Percentiles rank a stretch among this genome's conserved stretches.
phyloP scores from a whole-genome alignment of 2,797 vertebrate genomes.

The Sciaenops ocellatus region DNA sequence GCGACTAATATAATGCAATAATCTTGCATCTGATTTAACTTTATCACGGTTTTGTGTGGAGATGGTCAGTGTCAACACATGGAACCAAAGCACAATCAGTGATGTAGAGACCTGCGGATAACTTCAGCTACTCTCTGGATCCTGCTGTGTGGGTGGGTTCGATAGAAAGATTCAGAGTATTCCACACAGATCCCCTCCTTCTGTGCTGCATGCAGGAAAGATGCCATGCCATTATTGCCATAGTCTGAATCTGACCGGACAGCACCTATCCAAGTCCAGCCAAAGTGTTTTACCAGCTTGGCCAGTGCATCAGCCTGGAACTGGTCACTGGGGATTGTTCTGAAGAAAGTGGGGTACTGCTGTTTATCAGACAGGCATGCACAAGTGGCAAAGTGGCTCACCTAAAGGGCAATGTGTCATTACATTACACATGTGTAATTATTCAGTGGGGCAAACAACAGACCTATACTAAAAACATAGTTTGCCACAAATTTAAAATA shows the following conservation, averaged over 20 bases:
- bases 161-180: slow-evolving; percentile 74
- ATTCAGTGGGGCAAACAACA: not conserved
- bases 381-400: slow-evolving; percentile 83
- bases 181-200: slow-evolving; percentile 80
- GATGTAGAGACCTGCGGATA: slow-evolving; percentile 65
- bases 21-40: too few relatives aligned
- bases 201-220: slow-evolving; percentile 71
- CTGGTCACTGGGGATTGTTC: slow-evolving; percentile 84
- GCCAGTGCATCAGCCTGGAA: slow-evolving; percentile 78
- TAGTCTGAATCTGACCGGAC: slow-evolving; percentile 81
- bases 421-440: too few relatives aligned
- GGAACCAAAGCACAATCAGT: not conserved
- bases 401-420: too few relatives aligned
- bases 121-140: slow-evolving; percentile 72
- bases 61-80: not conserved
- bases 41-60: not conserved
- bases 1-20: too few relatives aligned
- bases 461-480: not conserved
- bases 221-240: slow-evolving; percentile 80
- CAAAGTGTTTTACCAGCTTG: slow-evolving; percentile 79
- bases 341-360: slow-evolving; percentile 82
- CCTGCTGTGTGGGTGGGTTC: slow-evolving; percentile 63
- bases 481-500: not conserved
- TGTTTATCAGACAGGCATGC: slow-evolving; percentile 81
- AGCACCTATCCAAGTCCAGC: slow-evolving; percentile 86